Evolutionary conservation across 2,113 vertebrate species (phyloP).

Genomic region (Emydura subglobosa): DNA sequence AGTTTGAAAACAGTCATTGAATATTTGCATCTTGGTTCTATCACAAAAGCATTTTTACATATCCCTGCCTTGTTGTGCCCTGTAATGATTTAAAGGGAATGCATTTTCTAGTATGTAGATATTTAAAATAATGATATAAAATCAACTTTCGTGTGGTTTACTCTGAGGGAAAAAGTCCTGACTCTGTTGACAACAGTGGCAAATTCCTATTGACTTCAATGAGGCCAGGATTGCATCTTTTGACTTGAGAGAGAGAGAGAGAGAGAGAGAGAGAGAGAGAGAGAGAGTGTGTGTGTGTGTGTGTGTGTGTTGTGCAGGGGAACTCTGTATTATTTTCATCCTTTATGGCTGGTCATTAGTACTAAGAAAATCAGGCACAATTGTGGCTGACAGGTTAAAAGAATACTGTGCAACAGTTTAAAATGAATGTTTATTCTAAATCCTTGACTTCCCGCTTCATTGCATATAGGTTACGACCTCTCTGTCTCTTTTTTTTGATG

Average conservation of each 20-base stretch:
- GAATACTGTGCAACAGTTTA: not conserved
- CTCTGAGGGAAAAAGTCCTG: not conserved
- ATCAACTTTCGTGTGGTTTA: not conserved
- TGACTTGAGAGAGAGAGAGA: too few species aligned
- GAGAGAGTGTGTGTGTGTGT: too few species aligned
- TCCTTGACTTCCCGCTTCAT: not conserved
- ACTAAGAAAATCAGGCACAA: not conserved
- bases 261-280: too few species aligned
- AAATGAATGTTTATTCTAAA: constrained; percentile 29
- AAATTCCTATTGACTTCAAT: not conserved
- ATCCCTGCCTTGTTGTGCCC: not conserved
- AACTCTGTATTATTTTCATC: not conserved
- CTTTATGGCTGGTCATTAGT: not conserved
- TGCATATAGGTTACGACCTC: not conserved
- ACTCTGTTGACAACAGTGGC: not conserved
- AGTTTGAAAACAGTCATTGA: not conserved
- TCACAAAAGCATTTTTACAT: not conserved
- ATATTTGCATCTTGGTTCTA: not conserved
- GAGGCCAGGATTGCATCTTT: not conserved
- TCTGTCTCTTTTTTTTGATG: not conserved
- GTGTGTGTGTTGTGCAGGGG: too few species aligned
- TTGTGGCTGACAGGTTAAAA: not conserved
- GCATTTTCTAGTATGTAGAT: not conserved
- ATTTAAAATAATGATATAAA: not conserved
- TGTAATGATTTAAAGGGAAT: not conserved